Percentiles rank a stretch among this genome's conserved stretches.
phyloP scores from a whole-genome alignment of 1,140 invertebrate species.

The Chionoecetes opilio region DNA sequence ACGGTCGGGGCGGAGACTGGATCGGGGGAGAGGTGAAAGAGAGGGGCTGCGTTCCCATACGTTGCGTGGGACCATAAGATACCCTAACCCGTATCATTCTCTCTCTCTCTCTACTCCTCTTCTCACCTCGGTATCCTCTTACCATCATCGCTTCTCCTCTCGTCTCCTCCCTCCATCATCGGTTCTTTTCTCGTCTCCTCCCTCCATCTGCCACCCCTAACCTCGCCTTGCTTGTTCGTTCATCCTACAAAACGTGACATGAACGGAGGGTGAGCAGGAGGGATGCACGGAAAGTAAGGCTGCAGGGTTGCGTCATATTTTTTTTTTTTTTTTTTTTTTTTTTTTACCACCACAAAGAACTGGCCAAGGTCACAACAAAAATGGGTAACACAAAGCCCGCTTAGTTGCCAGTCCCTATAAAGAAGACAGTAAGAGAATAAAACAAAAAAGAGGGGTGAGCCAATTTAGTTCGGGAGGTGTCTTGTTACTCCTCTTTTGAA shows the following conservation, averaged over 20 bases:
- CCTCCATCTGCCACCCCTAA: not conserved
- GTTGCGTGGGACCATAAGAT: not conserved
- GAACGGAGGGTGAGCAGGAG: not conserved
- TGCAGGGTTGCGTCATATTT: not conserved
- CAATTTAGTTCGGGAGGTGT: no score
- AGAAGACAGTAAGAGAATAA: no score
- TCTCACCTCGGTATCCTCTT: not conserved
- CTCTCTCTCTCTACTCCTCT: not conserved
- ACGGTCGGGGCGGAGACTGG: not conserved
- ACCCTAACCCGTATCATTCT: not conserved
- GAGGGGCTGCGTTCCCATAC: slow-evolving; percentile 23
- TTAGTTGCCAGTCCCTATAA: no score
- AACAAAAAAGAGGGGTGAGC: no score
- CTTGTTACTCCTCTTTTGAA: no score
- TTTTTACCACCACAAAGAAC: no score
- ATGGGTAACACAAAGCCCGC: no score
- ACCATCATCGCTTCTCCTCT: not conserved
- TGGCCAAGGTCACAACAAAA: no score
- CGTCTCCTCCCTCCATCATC: no score
- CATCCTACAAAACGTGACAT: not conserved
- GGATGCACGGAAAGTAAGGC: not conserved
- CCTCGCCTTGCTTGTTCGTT: no score
- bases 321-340: no score
- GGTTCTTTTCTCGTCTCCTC: not conserved
- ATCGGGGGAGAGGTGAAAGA: not conserved